Percentiles rank a stretch among this genome's conserved stretches.
Conservation (phyloP, 2,888 invertebrate genomes). For the Diaphora mendica region DNA sequence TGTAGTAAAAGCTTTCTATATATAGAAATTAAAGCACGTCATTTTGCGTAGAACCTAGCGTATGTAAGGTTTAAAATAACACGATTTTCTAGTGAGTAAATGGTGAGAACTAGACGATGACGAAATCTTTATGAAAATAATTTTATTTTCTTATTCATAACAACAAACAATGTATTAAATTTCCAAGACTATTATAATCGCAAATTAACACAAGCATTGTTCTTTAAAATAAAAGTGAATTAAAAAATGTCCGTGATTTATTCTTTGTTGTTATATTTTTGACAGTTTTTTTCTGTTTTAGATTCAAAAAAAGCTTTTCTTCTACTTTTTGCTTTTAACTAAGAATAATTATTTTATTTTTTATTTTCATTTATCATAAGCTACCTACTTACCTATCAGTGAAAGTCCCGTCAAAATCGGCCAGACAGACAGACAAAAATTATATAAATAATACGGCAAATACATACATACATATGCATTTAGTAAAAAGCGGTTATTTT, state of each 20-base stretch:
- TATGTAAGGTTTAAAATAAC: not conserved
- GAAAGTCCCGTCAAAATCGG: no score
- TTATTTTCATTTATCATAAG: no score
- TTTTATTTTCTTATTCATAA: conserved; percentile 15
- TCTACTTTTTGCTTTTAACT: not conserved
- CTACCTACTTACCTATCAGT: no score
- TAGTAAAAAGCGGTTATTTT: no score
- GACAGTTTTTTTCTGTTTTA: not conserved
- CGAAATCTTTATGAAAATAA: conserved; percentile 15
- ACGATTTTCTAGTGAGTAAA: conserved; percentile 5
- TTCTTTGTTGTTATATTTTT: not conserved
- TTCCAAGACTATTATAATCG: conserved; percentile 11
- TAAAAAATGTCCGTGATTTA: conserved; percentile 13
- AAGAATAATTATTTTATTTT: not conserved
- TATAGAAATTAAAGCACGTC: not conserved
- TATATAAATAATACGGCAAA: no score
- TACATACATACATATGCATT: no score
- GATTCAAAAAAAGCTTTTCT: not conserved
- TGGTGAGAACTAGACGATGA: conserved; percentile 17
- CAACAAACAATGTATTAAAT: conserved; percentile 17
- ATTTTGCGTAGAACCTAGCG: not conserved
- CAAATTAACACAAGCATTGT: conserved; percentile 1
- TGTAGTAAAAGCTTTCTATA: not conserved
- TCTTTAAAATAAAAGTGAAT: conserved; percentile 5
- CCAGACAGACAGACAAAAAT: no score